Conservation (phyloP, 2,113 vertebrate species). For the Scophthalmus maximus region DNA sequence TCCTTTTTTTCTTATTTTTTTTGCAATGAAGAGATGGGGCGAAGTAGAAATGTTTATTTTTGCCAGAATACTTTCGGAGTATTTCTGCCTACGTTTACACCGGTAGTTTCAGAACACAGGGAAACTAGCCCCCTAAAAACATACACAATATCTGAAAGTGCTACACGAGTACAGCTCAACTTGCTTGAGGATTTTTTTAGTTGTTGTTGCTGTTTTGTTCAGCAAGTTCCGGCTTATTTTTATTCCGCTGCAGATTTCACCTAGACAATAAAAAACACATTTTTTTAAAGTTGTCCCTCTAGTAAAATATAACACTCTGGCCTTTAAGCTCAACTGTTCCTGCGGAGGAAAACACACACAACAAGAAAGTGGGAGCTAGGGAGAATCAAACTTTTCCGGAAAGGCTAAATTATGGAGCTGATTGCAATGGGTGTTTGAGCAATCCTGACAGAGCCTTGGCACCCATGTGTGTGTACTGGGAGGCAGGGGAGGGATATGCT, state of each 20-base stretch:
- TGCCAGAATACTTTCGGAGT: neutral
- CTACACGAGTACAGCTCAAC: neutral
- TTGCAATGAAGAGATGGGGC: neutral
- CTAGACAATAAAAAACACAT: slow-evolving; percentile 6
- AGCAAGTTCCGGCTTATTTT: neutral
- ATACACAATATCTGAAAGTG: neutral
- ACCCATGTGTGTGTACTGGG: slow-evolving; percentile 5
- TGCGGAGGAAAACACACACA: slow-evolving; percentile 19
- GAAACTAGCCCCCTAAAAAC: neutral
- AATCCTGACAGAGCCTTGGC: slow-evolving; percentile 21
- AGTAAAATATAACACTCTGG: slow-evolving; percentile 15
- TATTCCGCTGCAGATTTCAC: neutral
- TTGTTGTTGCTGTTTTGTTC: too few species aligned
- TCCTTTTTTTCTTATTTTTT: neutral
- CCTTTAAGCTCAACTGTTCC: slow-evolving; percentile 1
- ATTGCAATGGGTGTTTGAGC: slow-evolving; percentile 27
- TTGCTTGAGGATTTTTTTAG: neutral
- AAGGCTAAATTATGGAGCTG: slow-evolving; percentile 59
- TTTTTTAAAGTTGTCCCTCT: neutral
- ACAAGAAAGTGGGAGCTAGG: neutral
- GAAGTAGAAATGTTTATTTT: neutral
- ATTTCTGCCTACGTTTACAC: neutral
- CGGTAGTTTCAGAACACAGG: neutral
- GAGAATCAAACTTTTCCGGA: neutral
- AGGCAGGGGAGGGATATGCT: too few species aligned